These are phyloP conservation scores for Drosophila tripunctata DNA, from an alignment of 2,888 invertebrate genomes.

Conservation along the genomic window DNA sequence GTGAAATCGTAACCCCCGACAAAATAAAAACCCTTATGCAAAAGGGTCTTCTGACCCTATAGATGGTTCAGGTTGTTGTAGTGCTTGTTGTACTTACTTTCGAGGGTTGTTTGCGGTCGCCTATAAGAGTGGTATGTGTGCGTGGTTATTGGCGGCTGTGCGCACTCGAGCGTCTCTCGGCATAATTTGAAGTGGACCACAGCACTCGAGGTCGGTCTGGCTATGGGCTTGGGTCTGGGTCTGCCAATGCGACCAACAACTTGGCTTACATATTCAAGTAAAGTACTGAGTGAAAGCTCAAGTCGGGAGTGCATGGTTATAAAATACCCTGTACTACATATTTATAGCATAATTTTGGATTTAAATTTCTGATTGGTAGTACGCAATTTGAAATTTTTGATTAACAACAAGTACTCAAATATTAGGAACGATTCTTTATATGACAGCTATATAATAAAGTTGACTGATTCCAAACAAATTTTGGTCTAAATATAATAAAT, in stretches of 20 bases:
- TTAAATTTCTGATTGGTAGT: too few relatives aligned
- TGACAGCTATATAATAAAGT: too few relatives aligned
- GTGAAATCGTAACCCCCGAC: slow-evolving; percentile 46
- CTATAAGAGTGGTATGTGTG: slow-evolving; percentile 60
- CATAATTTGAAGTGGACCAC: slow-evolving; percentile 79
- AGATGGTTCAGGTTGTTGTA: slow-evolving; percentile 46
- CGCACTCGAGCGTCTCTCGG: slow-evolving; percentile 74
- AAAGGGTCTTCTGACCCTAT: slow-evolving; percentile 13
- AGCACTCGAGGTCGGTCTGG: slow-evolving; percentile 58
- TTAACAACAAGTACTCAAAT: too few relatives aligned
- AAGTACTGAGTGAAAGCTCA: neutral
- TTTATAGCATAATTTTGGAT: too few relatives aligned
- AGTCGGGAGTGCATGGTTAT: neutral
- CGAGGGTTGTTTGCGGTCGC: slow-evolving; percentile 74
- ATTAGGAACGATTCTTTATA: too few relatives aligned
- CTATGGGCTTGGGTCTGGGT: slow-evolving; percentile 21
- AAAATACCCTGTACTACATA: neutral
- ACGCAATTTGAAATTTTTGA: too few relatives aligned
- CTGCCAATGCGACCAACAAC: slow-evolving; percentile 25
- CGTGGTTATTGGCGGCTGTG: slow-evolving; percentile 76
- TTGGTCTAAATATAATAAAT: too few relatives aligned
- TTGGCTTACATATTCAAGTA: slow-evolving; percentile 35
- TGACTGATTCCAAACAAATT: too few relatives aligned
- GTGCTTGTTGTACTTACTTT: slow-evolving; percentile 40
- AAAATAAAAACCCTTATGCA: slow-evolving; percentile 41